phyloP scores from a whole-genome alignment of 2,888 invertebrate species.

The Ditula angustiorana region DNA sequence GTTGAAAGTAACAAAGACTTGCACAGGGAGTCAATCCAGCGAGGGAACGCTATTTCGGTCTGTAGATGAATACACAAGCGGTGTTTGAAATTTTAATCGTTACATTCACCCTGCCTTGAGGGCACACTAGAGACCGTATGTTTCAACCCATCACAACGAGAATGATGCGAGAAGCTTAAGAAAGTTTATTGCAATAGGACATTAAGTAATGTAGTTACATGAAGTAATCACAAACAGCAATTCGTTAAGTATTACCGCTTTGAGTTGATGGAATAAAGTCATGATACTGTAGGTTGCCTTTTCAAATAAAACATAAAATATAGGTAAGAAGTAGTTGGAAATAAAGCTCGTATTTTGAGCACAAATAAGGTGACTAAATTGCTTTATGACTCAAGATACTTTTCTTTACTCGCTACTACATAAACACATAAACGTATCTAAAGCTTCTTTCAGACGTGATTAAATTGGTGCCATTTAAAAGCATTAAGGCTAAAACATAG shows the following conservation, averaged over 20 bases:
- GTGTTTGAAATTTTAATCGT: conserved; percentile 84
- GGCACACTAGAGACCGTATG: conserved; percentile 69
- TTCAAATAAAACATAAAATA: too few relatives aligned
- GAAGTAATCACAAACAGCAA: conserved; percentile 10
- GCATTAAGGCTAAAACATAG: conserved; percentile 10
- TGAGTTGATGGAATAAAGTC: too few relatives aligned
- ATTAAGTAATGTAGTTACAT: conserved; percentile 7
- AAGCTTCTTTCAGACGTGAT: conserved; percentile 1
- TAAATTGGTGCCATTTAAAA: background rate
- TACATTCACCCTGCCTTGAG: conserved; percentile 80
- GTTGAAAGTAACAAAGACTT: conserved; percentile 54
- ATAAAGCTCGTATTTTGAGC: too few relatives aligned
- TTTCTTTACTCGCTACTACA: background rate
- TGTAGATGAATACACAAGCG: conserved; percentile 72
- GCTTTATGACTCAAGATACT: background rate
- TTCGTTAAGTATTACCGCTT: background rate
- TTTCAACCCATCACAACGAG: conserved; percentile 55
- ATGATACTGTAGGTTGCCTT: too few relatives aligned
- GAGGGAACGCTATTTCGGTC: conserved; percentile 79
- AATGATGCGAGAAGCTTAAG: conserved; percentile 45
- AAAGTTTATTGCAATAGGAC: conserved; percentile 36
- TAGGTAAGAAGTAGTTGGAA: too few relatives aligned
- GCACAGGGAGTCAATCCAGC: conserved; percentile 67
- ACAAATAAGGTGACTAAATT: too few relatives aligned
- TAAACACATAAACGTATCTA: background rate